Percentiles rank a stretch among this genome's conserved stretches.
Conservation (phyloP, 2,797 vertebrate species). For the Scolopax bukidnonensis region DNA sequence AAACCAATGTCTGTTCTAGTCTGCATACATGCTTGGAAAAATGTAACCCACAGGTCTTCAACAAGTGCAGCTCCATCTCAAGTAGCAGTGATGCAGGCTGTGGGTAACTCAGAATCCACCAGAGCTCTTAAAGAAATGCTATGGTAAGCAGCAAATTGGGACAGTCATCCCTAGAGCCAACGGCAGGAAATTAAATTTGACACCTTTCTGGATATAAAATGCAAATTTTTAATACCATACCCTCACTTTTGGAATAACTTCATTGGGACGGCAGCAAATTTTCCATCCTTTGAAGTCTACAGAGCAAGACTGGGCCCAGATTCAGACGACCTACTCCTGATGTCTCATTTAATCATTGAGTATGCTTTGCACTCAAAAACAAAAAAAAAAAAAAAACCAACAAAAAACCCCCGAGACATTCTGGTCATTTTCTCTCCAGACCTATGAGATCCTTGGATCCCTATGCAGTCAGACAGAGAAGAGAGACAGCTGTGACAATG, state of each 20-base stretch:
- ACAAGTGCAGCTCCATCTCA: not conserved
- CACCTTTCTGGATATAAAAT: conserved; percentile 18
- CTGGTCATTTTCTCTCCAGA: not conserved
- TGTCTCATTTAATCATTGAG: not conserved
- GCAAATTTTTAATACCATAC: not conserved
- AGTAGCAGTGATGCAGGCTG: not conserved
- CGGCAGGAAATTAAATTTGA: conserved; percentile 30
- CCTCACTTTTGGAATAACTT: not conserved
- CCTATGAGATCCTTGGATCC: not conserved
- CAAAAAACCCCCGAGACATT: not conserved
- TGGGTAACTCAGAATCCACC: not conserved
- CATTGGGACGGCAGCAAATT: not conserved
- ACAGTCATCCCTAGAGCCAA: not conserved
- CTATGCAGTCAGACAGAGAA: not conserved
- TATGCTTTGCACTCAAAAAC: not conserved
- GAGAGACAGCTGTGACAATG: not conserved
- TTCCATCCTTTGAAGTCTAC: conserved; percentile 8
- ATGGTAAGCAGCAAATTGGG: not conserved
- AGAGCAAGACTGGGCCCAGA: not conserved
- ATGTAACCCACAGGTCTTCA: not conserved
- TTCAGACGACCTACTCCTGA: not conserved
- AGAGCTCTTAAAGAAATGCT: not conserved
- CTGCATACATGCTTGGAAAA: not conserved
- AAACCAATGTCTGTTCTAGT: not conserved
- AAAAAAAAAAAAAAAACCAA: not conserved